Evolutionary conservation across 2,797 vertebrate genomes (phyloP), one percentile per base, ranked within the genome.

Genomic region (Crax fasciolata): DNA sequence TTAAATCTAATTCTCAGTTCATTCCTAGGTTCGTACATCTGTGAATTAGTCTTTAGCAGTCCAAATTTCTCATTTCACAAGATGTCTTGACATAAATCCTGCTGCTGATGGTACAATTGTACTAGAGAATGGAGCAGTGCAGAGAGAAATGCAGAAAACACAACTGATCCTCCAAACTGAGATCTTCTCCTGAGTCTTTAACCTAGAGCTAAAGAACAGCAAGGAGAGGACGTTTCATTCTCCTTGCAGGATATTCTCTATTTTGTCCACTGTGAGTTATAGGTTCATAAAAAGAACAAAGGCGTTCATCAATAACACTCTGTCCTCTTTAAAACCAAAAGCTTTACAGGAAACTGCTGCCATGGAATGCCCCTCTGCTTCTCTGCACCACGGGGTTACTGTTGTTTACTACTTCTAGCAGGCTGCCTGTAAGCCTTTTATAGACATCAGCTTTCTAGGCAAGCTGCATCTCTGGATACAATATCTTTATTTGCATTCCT

Each of bases 1-100:
- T 89, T 85, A 63, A 11, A 23, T 30, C n/a, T 49, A 85, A 89
- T 95, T 92, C 65, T 90, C 80, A 83, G 65, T 83, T 87, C 38
- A 73, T 41, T 89, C 66, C 41, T 86, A 51, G 16, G 18, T n/a
- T 94, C 59, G 73, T 55, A 86, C 46, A 62, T n/a, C 51, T 76
- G 48, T 81, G 62, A 95, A 78, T 30, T 2, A 72, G 61, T 35
- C 75, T 76, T 75, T 74, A 61, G 70, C 35, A 70, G 43, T 27
- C 63, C 52, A 74, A 54, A 79, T 82, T 92, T 94, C 77, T 95
- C 91, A 90, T 52, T 73, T 94, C 30, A 11, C 71, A 84, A 88
- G 41, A 78, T 54, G 59, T 30, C 59, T 65, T 82, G 79, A 91
- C 83, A 79, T 25, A 52, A 77, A 90, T 35, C 62, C 62, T 92